Conservation (phyloP, 2,888 invertebrate genomes). For the Ephialtes manifestator region DNA sequence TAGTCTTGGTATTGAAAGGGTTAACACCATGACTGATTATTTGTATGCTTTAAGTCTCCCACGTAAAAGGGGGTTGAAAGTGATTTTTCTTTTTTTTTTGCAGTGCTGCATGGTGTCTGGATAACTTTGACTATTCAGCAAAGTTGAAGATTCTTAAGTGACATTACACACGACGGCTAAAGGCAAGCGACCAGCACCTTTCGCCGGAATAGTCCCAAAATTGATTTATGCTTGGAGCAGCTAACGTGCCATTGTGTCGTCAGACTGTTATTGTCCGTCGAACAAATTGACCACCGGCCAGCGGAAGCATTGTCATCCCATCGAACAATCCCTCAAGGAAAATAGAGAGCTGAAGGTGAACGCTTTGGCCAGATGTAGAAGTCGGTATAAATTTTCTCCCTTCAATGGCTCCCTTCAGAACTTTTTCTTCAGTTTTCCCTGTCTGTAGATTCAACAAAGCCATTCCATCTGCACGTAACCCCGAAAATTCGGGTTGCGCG, state of each 20-base stretch:
- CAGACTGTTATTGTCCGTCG: conserved; percentile 78
- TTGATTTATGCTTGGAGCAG: conserved; percentile 79
- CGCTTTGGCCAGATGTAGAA: conserved; percentile 74
- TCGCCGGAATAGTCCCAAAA: conserved; percentile 75
- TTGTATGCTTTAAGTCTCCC: background rate
- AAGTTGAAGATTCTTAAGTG: background rate
- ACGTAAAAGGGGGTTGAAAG: background rate
- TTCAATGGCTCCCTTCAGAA: conserved; percentile 56
- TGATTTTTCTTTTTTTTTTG: background rate
- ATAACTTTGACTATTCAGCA: background rate
- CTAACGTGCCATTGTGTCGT: conserved; percentile 72
- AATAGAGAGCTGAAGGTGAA: conserved; percentile 73
- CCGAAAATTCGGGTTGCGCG: conserved; percentile 15
- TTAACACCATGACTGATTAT: no score
- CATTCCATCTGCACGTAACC: conserved; percentile 21
- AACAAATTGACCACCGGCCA: conserved; percentile 81
- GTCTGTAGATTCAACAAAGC: conserved; percentile 13
- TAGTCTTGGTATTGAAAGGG: no score
- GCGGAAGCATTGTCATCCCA: conserved; percentile 76
- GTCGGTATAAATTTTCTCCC: conserved; percentile 62
- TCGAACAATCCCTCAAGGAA: conserved; percentile 78
- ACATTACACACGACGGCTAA: conserved; percentile 8
- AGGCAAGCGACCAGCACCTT: conserved; percentile 21
- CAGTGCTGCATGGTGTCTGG: background rate
- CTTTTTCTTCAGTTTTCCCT: conserved; percentile 62